phyloP scores from a whole-genome alignment of 2,797 vertebrate genomes.

The Thaleichthys pacificus region DNA sequence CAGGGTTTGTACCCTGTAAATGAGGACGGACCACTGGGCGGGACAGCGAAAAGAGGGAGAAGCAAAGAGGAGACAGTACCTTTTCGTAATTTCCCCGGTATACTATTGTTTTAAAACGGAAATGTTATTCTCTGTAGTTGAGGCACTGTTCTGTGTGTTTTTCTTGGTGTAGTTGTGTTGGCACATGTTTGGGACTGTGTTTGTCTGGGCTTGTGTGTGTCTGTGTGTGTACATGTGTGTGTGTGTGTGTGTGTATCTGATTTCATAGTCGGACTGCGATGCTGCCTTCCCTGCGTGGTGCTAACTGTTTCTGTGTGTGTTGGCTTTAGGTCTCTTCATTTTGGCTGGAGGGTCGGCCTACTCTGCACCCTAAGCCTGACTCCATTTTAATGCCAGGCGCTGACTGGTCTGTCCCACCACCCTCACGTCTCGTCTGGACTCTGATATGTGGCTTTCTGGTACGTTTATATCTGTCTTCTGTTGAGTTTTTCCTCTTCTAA shows the following conservation, averaged over 20 bases:
- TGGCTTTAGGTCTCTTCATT: conserved; percentile 61
- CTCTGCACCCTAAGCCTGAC: conserved; percentile 66
- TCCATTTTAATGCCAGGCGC: conserved; percentile 70
- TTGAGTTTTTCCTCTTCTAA: conserved; percentile 28
- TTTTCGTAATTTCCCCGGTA: conserved; percentile 54
- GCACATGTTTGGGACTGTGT: conserved; percentile 66
- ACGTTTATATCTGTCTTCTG: conserved; percentile 58
- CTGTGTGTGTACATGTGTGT: neutral
- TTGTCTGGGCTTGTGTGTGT: conserved; percentile 49
- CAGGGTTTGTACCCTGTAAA: conserved; percentile 72
- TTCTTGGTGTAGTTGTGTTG: conserved; percentile 57
- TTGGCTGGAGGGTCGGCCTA: conserved; percentile 67
- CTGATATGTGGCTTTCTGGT: conserved; percentile 46
- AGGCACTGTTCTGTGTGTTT: conserved; percentile 45
- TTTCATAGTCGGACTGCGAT: conserved; percentile 49
- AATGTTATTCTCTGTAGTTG: conserved; percentile 60
- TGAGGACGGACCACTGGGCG: conserved; percentile 69
- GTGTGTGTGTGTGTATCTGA: conserved; percentile 22
- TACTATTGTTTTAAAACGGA: conserved; percentile 43
- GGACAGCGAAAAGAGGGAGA: conserved; percentile 59
- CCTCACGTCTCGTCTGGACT: conserved; percentile 39
- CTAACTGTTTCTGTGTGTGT: conserved; percentile 58
- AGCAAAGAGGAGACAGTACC: conserved; percentile 61
- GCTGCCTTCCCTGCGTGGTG: conserved; percentile 46
- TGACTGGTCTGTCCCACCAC: conserved; percentile 51